These are phyloP conservation scores for Molossus alvarezi DNA, from an alignment of 2,797 vertebrate genomes.

Conservation along the genomic window DNA sequence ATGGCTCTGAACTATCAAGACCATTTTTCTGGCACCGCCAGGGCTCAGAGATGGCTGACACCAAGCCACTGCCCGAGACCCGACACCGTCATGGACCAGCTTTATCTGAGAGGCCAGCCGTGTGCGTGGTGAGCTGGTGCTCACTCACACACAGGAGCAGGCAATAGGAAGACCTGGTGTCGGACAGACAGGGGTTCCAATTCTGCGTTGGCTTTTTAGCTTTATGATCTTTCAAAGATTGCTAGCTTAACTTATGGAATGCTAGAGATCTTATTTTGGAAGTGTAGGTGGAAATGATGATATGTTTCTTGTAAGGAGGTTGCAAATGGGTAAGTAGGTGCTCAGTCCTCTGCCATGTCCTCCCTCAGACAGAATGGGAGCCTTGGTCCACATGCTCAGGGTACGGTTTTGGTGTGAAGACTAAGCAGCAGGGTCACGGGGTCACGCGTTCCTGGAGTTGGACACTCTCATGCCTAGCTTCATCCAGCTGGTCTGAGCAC, in stretches of 20 bases:
- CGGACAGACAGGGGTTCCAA: not conserved
- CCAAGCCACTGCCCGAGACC: not conserved
- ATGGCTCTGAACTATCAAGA: not conserved
- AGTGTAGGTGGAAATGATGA: not conserved
- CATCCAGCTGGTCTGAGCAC: not conserved
- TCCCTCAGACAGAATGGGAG: not conserved
- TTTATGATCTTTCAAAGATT: not conserved
- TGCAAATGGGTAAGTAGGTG: not conserved
- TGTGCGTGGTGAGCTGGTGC: not conserved
- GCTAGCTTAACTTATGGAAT: not conserved
- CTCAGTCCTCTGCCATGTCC: not conserved
- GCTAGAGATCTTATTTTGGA: not conserved
- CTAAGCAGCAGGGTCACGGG: not conserved
- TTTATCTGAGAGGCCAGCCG: not conserved
- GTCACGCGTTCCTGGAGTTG: not conserved
- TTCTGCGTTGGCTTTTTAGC: not conserved
- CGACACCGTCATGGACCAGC: not conserved
- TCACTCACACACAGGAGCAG: not conserved
- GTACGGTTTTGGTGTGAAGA: not conserved
- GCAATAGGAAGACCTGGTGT: not conserved
- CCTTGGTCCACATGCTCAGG: not conserved
- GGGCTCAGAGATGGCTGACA: not conserved
- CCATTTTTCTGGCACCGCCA: not conserved
- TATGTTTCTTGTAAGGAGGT: not conserved
- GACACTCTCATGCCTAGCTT: not conserved